Evolutionary conservation across 2,888 invertebrate species (phyloP).

Genomic region (Loripinus fragilis): DNA sequence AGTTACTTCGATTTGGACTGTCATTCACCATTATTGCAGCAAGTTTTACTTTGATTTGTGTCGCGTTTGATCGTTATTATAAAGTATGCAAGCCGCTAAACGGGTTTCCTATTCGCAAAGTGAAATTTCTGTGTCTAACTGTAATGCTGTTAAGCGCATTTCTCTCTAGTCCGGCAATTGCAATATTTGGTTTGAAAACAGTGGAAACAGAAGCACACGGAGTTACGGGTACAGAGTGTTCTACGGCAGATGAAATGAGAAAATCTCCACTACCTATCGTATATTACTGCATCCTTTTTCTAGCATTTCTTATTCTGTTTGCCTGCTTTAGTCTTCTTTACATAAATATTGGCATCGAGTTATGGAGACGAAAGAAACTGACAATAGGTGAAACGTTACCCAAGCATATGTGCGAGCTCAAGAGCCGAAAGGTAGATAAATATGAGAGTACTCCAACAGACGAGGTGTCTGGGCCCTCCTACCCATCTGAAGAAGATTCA

Average conservation of each 20-base stretch:
- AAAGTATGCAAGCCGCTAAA: conserved; percentile 72
- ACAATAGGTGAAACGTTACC: conserved; percentile 67
- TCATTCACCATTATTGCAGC: conserved; percentile 69
- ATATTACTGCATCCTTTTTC: conserved; percentile 66
- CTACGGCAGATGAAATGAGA: conserved; percentile 61
- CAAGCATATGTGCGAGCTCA: conserved; percentile 26
- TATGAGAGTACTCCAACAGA: conserved; percentile 30
- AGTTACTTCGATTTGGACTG: conserved; percentile 69
- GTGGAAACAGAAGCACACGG: conserved; percentile 53
- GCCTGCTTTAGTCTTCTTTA: conserved; percentile 66
- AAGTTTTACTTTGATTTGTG: conserved; percentile 71
- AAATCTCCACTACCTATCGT: conserved; percentile 62
- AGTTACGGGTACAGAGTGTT: conserved; percentile 68
- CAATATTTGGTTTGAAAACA: conserved; percentile 67
- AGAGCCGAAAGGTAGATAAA: not conserved
- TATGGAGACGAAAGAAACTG: conserved; percentile 64
- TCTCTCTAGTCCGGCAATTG: conserved; percentile 68
- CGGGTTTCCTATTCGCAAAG: conserved; percentile 67
- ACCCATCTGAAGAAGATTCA: conserved; percentile 51
- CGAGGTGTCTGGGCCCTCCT: conserved; percentile 49
- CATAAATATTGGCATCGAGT: conserved; percentile 66
- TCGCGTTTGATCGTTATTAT: conserved; percentile 74
- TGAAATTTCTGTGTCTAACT: conserved; percentile 62
- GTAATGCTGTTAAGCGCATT: conserved; percentile 60
- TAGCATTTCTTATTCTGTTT: conserved; percentile 64